phyloP scores from a whole-genome alignment of 2,888 invertebrate species.

The Phragmatobia fuliginosa region DNA sequence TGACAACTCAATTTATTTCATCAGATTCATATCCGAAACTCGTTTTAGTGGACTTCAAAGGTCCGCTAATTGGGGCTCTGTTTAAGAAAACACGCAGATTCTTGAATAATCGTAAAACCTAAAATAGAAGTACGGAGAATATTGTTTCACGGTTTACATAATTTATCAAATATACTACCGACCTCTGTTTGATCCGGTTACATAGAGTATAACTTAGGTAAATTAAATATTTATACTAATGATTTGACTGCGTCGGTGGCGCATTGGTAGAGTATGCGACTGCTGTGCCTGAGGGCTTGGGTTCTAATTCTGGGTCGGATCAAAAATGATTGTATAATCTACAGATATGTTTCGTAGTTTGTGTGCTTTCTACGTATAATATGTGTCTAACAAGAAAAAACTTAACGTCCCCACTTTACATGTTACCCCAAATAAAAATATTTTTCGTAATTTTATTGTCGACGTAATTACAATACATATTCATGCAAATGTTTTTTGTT shows the following conservation, averaged over 20 bases:
- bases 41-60: slow-evolving; percentile 78
- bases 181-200: neutral
- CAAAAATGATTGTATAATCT: too few relatives aligned
- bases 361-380: too few relatives aligned
- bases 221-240: neutral
- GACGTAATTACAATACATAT: too few relatives aligned
- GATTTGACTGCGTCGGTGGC: neutral
- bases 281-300: too few relatives aligned
- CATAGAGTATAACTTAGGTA: neutral
- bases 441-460: too few relatives aligned
- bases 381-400: too few relatives aligned
- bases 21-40: slow-evolving; percentile 76
- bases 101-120: slow-evolving; percentile 42
- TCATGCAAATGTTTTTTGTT: too few relatives aligned
- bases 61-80: slow-evolving; percentile 74
- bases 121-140: slow-evolving; percentile 44
- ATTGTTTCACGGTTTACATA: slow-evolving; percentile 24
- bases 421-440: too few relatives aligned
- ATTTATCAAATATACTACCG: slow-evolving; percentile 18
- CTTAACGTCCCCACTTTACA: too few relatives aligned
- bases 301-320: too few relatives aligned
- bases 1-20: slow-evolving; percentile 81
- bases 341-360: too few relatives aligned
- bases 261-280: too few relatives aligned
- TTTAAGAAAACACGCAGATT: slow-evolving; percentile 42